Base-by-base conservation (phyloP, 2,888 invertebrate genomes). In the Noctuana brunneofusca region DNA sequence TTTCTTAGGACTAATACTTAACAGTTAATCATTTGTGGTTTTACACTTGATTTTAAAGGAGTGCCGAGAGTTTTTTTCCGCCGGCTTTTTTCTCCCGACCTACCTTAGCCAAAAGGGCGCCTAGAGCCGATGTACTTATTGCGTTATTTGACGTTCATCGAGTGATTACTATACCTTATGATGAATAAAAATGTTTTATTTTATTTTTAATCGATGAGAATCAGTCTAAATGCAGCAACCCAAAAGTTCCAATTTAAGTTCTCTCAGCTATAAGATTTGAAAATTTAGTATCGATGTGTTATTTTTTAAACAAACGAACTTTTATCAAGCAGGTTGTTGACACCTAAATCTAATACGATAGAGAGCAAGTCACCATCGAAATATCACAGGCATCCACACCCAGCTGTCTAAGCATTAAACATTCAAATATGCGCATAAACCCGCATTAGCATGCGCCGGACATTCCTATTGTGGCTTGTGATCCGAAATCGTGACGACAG, bases 381-480 rank as follows among this genome's bases (percentile, higher is more conserved):
- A 56, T 63, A 56, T 56, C 63, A 49, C 50, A 50, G 52, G 24
- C 56, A 52, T 57, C 55, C 56, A 50, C 63, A 56, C 48, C 62
- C 54, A 55, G 62, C 62, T 50, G 63, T 57, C 56, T 52, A 55
- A 62, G 71, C 74, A 80, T 84, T 82, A 80, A 67, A 73, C 74
- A 85, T 86, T 85, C 79, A 86, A 80, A 75, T 85, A 86, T 84
- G 83, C 83, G 77, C 83, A 83, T 79, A 81, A 79, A 79, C 76
- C 67, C 72, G 69, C 75, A 85, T 87, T 86, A 85, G 78, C 81
- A 84, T 84, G 83, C 85, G 72, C 76, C 71, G 75, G 82, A 79
- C 87, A 83, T 83, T 78, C 77, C 80, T 76, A 81, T 83, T 83
- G 88, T 82, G 78, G 82, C 77, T 79, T 84, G 81, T 84, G 85